These are phyloP conservation scores for Heliconius cydno DNA, from an alignment of 2,888 invertebrate species.

Conservation along the genomic window DNA sequence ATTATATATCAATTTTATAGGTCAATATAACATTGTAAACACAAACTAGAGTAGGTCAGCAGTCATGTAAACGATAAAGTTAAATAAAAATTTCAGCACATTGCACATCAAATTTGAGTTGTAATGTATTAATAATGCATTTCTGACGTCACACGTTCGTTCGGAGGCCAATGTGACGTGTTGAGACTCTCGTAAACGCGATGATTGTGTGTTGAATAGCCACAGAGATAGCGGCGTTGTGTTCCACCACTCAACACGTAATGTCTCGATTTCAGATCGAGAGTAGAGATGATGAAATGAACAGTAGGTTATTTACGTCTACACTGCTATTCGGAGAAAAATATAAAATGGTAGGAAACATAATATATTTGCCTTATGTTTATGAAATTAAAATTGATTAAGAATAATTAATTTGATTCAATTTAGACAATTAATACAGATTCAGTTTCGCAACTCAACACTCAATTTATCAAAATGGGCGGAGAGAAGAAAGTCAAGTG, in stretches of 20 bases:
- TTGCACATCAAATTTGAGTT: neutral
- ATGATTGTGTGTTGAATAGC: too few species aligned
- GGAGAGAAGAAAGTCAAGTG: neutral
- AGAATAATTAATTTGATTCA: neutral
- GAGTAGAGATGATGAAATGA: neutral
- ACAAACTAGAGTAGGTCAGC: conserved; percentile 17
- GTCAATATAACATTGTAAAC: neutral
- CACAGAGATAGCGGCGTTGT: neutral
- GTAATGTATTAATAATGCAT: neutral
- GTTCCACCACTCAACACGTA: neutral
- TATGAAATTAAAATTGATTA: neutral
- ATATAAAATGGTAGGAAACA: neutral
- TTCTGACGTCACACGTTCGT: neutral
- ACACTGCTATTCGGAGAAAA: neutral
- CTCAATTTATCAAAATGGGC: neutral
- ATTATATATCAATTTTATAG: neutral
- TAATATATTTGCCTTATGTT: too few species aligned
- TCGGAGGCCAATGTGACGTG: neutral
- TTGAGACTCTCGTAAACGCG: too few species aligned
- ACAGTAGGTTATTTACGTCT: neutral
- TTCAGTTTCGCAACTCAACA: neutral
- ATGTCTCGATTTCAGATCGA: neutral
- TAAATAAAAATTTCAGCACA: conserved; percentile 9
- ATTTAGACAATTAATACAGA: neutral
- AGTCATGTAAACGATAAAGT: conserved; percentile 15